Evolutionary conservation across 2,888 invertebrate species (phyloP), one percentile per base, ranked within the genome.

Genomic region (Dryobota labecula): DNA sequence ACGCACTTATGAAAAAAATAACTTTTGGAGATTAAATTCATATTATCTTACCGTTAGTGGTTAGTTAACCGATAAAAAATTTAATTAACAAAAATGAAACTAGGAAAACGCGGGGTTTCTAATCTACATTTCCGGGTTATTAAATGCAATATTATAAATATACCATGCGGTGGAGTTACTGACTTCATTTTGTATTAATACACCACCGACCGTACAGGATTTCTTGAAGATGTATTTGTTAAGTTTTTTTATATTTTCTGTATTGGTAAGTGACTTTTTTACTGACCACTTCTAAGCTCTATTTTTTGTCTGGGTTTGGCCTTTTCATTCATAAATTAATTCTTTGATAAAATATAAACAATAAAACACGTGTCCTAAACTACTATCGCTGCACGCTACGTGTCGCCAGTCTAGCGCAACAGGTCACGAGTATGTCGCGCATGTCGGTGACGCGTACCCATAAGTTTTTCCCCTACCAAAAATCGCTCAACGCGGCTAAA

Each of bases 181-280:
- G 24, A 6, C 11, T 49, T 24, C 62, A 62, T 62, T 62, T 62
- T 3, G 47, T 62, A 49, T 24, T 33, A 18, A 62, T 13, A 33
- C 49, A 47, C 18, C 62, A 24, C 2, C 24, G 43, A 27, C n/a
- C 30, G 43, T n/a, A 24, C 7, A 6, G 24, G 7, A 49, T 36
- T 47, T 47, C 36, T 47, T 24, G 18, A 62, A 49, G 33, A 62
- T 62, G 62, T 49, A 49, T 49, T 49, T 62, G 36, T 36, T 36
- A 24, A 47, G 24, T 18, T 49, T 18, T 49, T 36, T 36, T 6
- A 11, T 49, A 33, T 62, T 62, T 62, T 49, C 24, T 36, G 33
- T 24, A 36, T 24, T 49, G 62, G 62, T 62, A 49, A 62, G 62
- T 62, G 18, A 11, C 24, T 18, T 51, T 63, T 45, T n/a, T 9